Evolutionary conservation across 2,888 invertebrate species (phyloP), one percentile per base, ranked within the genome.

Genomic region (Agrotis exclamationis): DNA sequence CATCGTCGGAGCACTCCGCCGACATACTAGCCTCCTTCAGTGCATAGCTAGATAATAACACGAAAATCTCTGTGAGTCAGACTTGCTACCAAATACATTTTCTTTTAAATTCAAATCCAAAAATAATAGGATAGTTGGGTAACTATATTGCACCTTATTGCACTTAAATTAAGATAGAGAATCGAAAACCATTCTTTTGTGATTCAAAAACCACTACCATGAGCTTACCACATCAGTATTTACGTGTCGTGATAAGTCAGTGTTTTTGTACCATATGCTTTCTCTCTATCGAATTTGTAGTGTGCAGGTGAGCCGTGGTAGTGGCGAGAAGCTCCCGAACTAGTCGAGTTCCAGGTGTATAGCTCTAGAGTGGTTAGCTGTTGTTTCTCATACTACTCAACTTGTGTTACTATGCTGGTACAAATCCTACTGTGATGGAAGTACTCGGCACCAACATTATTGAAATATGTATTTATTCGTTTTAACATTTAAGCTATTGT

Each of bases 131-230:
- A 88, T 90, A 90, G 88, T 91, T 88, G 88, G 85, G 87, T 90
- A 90, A 89, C 84, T 85, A 87, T 88, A 89, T 86, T 86, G 91
- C 92, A 92, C 91, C 85, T 88, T 83, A 88, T 82, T 89, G 90
- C 93, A 93, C 92, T 87, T 90, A 85, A 84, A 82, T 87, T 91
- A 93, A 89, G 83, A 84, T 91, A 92, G 85, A 83, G 66, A 89
- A 88, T 87, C 80, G 80, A 85, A 82, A 86, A 84, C 77, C 81
- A 81, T 85, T 82, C 63, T 82, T 74, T 82, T 77, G 79, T 81
- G 65, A 79, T 82, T 83, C 39, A 57, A 71, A 57, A 71, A 66
- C 83, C 83, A 78, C 84, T 86, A 86, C 87, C 83, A 84, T 77
- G 81, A 70, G 81, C 85, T 85, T 80, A 70, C 83, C 75, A 39